Percentiles rank a stretch among this genome's conserved stretches.
Conservation (phyloP, 2,888 invertebrate genomes). For the Trimorus sp. region DNA sequence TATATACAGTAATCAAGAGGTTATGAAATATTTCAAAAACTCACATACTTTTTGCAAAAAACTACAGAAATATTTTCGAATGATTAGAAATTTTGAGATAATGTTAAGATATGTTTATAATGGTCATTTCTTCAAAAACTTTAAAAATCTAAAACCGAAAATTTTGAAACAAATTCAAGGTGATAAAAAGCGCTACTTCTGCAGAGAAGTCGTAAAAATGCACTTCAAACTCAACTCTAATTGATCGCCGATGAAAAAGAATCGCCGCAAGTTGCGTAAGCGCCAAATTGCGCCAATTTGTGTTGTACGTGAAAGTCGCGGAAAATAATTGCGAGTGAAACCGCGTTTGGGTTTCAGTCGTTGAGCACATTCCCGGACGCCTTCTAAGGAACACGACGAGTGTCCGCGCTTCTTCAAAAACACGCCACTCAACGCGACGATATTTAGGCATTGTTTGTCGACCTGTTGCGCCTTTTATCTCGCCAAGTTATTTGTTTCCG, state of each 20-base stretch:
- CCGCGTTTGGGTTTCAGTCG: slow-evolving; percentile 32
- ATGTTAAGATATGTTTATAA: too few relatives aligned
- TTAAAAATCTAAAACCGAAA: too few relatives aligned
- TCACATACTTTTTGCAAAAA: too few relatives aligned
- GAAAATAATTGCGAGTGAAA: slow-evolving; percentile 45
- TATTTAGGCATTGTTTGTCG: slow-evolving; percentile 46
- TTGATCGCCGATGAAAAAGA: slow-evolving; percentile 1
- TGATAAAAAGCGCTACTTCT: too few relatives aligned
- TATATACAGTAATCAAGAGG: too few relatives aligned
- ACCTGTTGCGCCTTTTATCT: slow-evolving; percentile 62
- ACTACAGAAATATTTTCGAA: too few relatives aligned
- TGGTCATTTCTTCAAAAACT: too few relatives aligned
- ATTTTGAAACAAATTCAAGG: too few relatives aligned
- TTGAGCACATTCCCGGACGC: slow-evolving; percentile 21
- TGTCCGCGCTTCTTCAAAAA: slow-evolving; percentile 30
- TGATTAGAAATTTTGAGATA: too few relatives aligned
- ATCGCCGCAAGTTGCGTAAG: slow-evolving; percentile 30
- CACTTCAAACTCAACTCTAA: not conserved
- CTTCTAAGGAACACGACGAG: slow-evolving; percentile 22
- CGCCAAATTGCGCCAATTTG: slow-evolving; percentile 45
- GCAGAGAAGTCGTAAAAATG: too few relatives aligned
- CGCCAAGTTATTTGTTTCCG: slow-evolving; percentile 45
- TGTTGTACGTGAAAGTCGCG: slow-evolving; percentile 47
- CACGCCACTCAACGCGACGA: slow-evolving; percentile 35
- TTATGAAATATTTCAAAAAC: too few relatives aligned